Base-by-base conservation (phyloP, 1,140 invertebrate genomes). In the Lethrus apterus region DNA sequence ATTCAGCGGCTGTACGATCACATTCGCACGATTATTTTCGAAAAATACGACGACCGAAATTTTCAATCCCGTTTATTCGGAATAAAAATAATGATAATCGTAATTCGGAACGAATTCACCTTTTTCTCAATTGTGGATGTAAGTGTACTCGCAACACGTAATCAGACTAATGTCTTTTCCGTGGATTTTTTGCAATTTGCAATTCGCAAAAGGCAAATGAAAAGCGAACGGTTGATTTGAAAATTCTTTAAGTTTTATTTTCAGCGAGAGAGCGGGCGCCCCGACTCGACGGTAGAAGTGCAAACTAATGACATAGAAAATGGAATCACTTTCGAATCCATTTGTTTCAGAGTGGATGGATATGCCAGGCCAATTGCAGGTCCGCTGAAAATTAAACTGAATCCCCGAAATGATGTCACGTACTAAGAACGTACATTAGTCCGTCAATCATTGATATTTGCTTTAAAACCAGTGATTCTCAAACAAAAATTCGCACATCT, bases 281-380 rank as follows among this genome's bases (percentile, higher is more conserved):
- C 17, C 26, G 24, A 23, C 35, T 21, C 18, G 18, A 20, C 48
- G 49, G 38, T 48, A 51, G 48, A 48, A 55, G 52, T 53, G 48
- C 46, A 54, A 57, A 50, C 57, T 59, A 59, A 59, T 59, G 57
- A 56, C 48, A 50, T 55, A 56, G 57, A 57, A 59, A 59, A 59
- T 58, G 55, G 50, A 57, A 59, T 59, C 54, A 59, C 54, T 54
- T 57, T 55, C 52, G 40, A 48, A 57, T 57, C 52, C 57, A 57
- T 59, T 59, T 57, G 57, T 57, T 57, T 52, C 49, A 35, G 32
- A 9, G 31, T 24, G 44, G 48, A 49, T 44, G 41, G n/a, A n/a
- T n/a, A n/a, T 40, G 43, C 21, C 43, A 40, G 48, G 44, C 42
- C 51, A 45, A 43, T 46, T 54, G 52, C 48, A 54, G 48, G 30